A percentile compares a stretch with the other conserved stretches of the same genome.
Evolutionary conservation across 1,140 invertebrate species (phyloP).

Genomic region (Penaeus japonicus): DNA sequence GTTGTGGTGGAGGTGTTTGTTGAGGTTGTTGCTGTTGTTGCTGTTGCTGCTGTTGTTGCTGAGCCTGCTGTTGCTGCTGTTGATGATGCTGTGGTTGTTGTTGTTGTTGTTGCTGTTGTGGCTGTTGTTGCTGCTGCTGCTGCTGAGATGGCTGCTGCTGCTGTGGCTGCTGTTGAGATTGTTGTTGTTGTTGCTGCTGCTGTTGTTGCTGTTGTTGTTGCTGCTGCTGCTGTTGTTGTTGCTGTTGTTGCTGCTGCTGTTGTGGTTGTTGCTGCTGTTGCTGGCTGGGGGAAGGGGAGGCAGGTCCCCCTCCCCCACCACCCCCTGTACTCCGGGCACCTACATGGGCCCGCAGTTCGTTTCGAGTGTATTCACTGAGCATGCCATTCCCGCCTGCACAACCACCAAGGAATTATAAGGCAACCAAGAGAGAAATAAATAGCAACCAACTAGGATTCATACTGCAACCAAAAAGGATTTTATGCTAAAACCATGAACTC

Average conservation of each 20-base stretch:
- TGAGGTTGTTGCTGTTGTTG: slow-evolving; percentile 42
- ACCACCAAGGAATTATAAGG: slow-evolving; percentile 53
- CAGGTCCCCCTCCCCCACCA: slow-evolving; percentile 41
- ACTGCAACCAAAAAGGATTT: slow-evolving; percentile 47
- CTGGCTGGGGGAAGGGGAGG: slow-evolving; percentile 40
- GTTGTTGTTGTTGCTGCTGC: slow-evolving; percentile 26
- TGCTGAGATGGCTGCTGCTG: slow-evolving; percentile 32
- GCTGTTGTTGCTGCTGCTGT: slow-evolving; percentile 14
- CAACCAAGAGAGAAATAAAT: slow-evolving; percentile 39
- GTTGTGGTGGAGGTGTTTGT: slow-evolving; percentile 29
- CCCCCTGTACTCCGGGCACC: slow-evolving; percentile 42
- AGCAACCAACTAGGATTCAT: slow-evolving; percentile 42
- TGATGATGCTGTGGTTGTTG: slow-evolving; percentile 38
- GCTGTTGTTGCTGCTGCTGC: slow-evolving; percentile 35
- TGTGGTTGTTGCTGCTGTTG: slow-evolving; percentile 44
- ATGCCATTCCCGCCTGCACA: slow-evolving; percentile 54
- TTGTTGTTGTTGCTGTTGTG: slow-evolving; percentile 31
- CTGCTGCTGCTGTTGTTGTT: not conserved
- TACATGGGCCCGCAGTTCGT: slow-evolving; percentile 52
- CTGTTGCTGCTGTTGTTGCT: slow-evolving; percentile 36
- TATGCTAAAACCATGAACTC: slow-evolving; percentile 34
- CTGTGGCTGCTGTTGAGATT: slow-evolving; percentile 25
- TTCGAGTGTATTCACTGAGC: slow-evolving; percentile 55
- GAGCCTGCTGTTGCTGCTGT: slow-evolving; percentile 33
- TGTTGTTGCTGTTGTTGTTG: slow-evolving; percentile 18